Evolutionary conservation across 2,113 vertebrate genomes (phyloP), one percentile per base, ranked within the genome.

Genomic region (Nanorana parkeri): DNA sequence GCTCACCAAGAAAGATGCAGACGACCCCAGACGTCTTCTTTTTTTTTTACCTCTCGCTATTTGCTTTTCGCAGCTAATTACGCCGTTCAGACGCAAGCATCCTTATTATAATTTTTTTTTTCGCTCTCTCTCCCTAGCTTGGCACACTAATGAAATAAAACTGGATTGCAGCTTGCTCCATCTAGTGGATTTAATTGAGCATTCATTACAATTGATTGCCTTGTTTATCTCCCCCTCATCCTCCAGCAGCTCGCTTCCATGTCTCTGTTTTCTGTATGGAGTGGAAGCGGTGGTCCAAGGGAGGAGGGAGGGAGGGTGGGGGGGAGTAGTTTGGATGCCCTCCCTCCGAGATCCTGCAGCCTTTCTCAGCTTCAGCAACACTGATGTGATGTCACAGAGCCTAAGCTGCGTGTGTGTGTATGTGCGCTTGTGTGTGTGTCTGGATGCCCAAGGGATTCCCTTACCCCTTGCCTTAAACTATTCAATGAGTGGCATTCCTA

Each of bases 141-240:
- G n/a, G 1, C 41, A 67, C 71, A 28, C 21, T 76, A 82, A 82
- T 68, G 29, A n/a, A 68, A 82, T 68, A 23, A 20, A 82, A 19
- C n/a, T 56, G 63, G 66, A 76, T 76, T 21, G 51, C 71, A 60
- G 61, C 72, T 20, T 66, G 71, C 80, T 82, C 80, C 80, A 82
- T 82, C 80, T 82, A 82, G 80, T 28, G 80, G 80, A 82, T 68
- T 76, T 74, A 67, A 68, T 82, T 23, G 32, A 47, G 71, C 71
- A 66, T 82, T 82, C 72, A 68, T 68, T 82, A 76, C 71, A 26
- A 76, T 82, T 82, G 80, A 82, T 82, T 76, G 72, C 36, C 71
- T 67, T 76, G 69, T 68, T 76, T 47, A 76, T 76, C 29, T 82
- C 72, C 58, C 78, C 66, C 68, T 67, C 26, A 29, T 61, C 60